Evolutionary conservation across 2,888 invertebrate genomes (phyloP).

Genomic region (Agonum fuliginosum): DNA sequence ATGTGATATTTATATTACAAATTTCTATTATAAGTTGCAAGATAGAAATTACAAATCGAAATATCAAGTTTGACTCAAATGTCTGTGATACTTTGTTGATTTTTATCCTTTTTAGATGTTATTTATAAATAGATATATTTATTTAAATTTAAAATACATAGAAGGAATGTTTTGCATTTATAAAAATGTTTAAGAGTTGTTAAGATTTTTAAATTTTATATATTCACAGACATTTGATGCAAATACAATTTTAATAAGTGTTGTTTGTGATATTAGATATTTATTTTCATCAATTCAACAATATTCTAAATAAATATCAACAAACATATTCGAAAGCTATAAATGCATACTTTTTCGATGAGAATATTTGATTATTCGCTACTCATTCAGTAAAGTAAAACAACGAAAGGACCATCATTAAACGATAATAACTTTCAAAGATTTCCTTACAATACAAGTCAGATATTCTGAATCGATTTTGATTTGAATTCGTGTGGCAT

Average conservation of each 20-base stretch:
- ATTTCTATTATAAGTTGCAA: slow-evolving; percentile 22
- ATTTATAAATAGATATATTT: slow-evolving; percentile 14
- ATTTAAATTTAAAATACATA: slow-evolving; percentile 10
- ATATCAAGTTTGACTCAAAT: slow-evolving; percentile 26
- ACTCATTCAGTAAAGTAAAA: slow-evolving; percentile 20
- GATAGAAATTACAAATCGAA: slow-evolving; percentile 8
- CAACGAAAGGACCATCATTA: slow-evolving; percentile 48
- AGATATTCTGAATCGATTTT: slow-evolving; percentile 25
- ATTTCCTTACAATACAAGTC: slow-evolving; percentile 26
- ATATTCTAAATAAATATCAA: slow-evolving; percentile 45
- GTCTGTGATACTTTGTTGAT: slow-evolving; percentile 9
- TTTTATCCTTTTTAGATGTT: not conserved
- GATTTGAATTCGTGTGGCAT: not conserved
- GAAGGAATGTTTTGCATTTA: slow-evolving; percentile 30
- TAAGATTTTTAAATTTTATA: slow-evolving; percentile 24
- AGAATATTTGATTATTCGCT: slow-evolving; percentile 39
- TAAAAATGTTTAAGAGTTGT: slow-evolving; percentile 32
- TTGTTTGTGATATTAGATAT: slow-evolving; percentile 43
- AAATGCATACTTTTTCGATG: slow-evolving; percentile 49
- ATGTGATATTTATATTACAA: slow-evolving; percentile 44
- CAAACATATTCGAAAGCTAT: slow-evolving; percentile 51
- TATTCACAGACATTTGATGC: slow-evolving; percentile 18
- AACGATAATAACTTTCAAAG: slow-evolving; percentile 13
- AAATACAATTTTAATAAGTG: slow-evolving; percentile 29
- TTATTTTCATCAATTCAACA: not conserved